Evolutionary conservation across 2,888 invertebrate species (phyloP).

Genomic region (Elaeidobius kamerunicus): DNA sequence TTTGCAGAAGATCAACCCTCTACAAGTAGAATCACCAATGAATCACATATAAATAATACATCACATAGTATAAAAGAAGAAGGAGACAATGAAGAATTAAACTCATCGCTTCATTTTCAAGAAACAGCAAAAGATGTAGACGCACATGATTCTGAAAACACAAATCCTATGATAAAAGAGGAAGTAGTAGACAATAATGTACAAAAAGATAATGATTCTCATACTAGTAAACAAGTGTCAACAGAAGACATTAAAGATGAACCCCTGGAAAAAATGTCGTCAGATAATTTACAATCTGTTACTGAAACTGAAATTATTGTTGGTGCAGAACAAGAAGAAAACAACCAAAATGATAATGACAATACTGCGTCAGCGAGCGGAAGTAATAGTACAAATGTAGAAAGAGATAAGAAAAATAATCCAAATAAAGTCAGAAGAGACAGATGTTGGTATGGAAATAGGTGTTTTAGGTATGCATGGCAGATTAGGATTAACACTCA

Average conservation of each 20-base stretch:
- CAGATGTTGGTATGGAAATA: constrained; percentile 61
- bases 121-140: constrained; percentile 3
- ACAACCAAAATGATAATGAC: constrained; percentile 2
- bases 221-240: neutral
- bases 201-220: neutral
- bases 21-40: constrained; percentile 5
- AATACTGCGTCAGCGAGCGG: constrained; percentile 19
- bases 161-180: neutral
- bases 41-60: neutral
- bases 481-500: too few species aligned
- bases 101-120: constrained; percentile 7
- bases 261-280: constrained; percentile 8
- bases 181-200: neutral
- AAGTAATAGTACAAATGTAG: constrained; percentile 4
- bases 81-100: neutral
- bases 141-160: constrained; percentile 3
- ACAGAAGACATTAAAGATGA: constrained; percentile 6
- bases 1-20: neutral
- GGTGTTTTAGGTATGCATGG: constrained; percentile 63
- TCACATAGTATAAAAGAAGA: constrained; percentile 1
- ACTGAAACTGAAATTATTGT: constrained; percentile 29
- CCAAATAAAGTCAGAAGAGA: constrained; percentile 45
- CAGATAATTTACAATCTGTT: constrained; percentile 8
- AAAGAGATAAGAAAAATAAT: too few species aligned
- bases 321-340: too few species aligned